phyloP scores from a whole-genome alignment of 2,888 invertebrate species.

The Leptothorax acervorum region DNA sequence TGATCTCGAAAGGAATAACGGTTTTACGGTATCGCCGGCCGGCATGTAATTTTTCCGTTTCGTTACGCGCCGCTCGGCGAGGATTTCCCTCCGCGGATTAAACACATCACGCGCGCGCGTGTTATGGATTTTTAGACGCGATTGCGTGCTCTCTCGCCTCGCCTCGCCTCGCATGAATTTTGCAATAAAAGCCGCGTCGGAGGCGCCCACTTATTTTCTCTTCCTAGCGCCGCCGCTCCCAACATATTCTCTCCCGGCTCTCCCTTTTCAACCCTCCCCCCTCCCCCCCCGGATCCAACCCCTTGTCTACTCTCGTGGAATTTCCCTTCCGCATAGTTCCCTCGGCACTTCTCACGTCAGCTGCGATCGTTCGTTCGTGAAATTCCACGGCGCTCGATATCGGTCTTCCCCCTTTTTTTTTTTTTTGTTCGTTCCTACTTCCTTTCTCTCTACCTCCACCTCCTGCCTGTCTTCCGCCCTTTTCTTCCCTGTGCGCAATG shows the following conservation, averaged over 20 bases:
- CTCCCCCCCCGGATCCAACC: constrained; percentile 30
- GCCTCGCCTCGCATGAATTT: constrained; percentile 69
- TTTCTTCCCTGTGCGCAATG: constrained; percentile 26
- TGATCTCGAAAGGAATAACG: constrained; percentile 18
- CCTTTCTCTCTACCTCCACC: background rate
- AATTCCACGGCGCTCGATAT: constrained; percentile 73
- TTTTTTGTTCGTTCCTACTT: constrained; percentile 8
- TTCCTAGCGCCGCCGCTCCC: constrained; percentile 56
- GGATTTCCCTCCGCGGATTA: constrained; percentile 27
- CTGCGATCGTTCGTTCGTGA: constrained; percentile 68
- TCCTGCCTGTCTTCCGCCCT: constrained; percentile 19
- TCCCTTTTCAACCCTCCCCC: constrained; percentile 48
- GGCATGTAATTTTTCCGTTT: constrained; percentile 24
- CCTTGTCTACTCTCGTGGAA: constrained; percentile 61
- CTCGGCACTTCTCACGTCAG: constrained; percentile 69
- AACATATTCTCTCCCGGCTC: constrained; percentile 62
- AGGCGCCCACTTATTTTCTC: constrained; percentile 70
- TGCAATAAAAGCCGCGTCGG: constrained; percentile 72
- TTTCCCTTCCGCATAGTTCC: constrained; percentile 73
- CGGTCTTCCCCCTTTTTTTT: constrained; percentile 47
- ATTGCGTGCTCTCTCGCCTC: constrained; percentile 44
- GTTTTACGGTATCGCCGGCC: constrained; percentile 16
- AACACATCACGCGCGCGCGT: constrained; percentile 17
- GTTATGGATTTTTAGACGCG: constrained; percentile 51
- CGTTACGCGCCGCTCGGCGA: constrained; percentile 18